These are phyloP conservation scores for Meloidogyne hapla DNA, from an alignment of 1,140 invertebrate genomes.

Conservation along the genomic window DNA sequence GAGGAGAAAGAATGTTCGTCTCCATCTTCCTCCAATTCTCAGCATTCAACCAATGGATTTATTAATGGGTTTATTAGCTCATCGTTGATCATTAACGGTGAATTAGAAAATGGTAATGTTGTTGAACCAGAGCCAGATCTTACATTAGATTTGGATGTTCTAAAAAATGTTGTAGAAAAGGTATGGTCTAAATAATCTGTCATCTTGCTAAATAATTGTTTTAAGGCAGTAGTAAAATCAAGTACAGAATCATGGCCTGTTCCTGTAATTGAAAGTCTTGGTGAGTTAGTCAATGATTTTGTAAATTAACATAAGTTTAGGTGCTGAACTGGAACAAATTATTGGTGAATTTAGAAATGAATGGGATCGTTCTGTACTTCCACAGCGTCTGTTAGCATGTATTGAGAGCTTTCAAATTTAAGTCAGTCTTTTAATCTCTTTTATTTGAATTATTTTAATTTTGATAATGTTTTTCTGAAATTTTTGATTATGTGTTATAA, in stretches of 20 bases:
- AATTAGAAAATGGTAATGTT: not conserved
- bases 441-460: constrained; percentile 5
- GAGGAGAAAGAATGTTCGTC: not conserved
- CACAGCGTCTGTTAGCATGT: constrained; percentile 6
- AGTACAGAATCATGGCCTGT: constrained; percentile 20
- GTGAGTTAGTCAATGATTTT: not conserved
- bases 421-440: not conserved
- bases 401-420: constrained; percentile 28
- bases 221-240: constrained; percentile 31
- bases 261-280: constrained; percentile 31
- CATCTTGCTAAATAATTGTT: constrained; percentile 18
- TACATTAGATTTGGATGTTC: not conserved
- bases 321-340: constrained; percentile 27
- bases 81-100: no score
- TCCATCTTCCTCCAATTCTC: not conserved
- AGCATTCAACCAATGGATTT: no score
- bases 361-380: constrained; percentile 31
- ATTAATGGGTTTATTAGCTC: no score
- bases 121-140: not conserved
- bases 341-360: constrained; percentile 25
- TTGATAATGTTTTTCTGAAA: not conserved
- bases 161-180: not conserved
- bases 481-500: constrained; percentile 2
- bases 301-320: not conserved
- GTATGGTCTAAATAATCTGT: not conserved